Conservation (phyloP, 2,888 invertebrate species). For the Chymomyza amoena region DNA sequence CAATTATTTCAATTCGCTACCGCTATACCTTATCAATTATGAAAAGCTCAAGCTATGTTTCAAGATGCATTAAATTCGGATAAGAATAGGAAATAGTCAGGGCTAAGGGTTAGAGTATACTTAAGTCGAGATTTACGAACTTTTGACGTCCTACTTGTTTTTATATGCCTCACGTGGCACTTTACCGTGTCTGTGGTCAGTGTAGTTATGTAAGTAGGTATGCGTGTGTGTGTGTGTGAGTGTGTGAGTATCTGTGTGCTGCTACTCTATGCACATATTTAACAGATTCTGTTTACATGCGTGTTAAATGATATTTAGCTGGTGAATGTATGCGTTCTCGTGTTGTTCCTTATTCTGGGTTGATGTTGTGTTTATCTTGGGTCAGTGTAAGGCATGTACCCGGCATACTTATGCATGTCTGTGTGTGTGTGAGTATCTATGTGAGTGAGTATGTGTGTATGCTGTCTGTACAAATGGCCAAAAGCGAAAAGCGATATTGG, state of each 20-base stretch:
- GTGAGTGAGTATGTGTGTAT: background rate
- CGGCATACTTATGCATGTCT: background rate
- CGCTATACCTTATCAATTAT: too few species aligned
- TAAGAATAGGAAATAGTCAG: too few species aligned
- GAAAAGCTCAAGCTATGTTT: too few species aligned
- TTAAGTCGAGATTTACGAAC: background rate
- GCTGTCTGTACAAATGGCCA: background rate
- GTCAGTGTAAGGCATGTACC: background rate
- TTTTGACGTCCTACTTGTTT: conserved; percentile 2
- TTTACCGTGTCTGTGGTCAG: conserved; percentile 20
- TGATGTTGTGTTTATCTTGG: background rate
- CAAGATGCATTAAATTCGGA: too few species aligned
- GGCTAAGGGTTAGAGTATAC: too few species aligned
- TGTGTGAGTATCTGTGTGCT: conserved; percentile 19
- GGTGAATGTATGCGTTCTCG: background rate
- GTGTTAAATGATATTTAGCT: conserved; percentile 50
- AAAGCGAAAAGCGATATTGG: background rate
- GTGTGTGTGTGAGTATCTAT: background rate
- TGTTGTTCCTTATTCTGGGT: background rate
- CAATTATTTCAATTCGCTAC: too few species aligned
- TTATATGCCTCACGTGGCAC: conserved; percentile 13
- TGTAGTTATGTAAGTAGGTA: conserved; percentile 23
- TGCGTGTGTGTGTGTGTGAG: conserved; percentile 26
- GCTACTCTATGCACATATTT: conserved; percentile 28
- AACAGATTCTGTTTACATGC: conserved; percentile 48